Evolutionary conservation across 2,888 invertebrate genomes (phyloP).

Genomic region (Caenorhabditis uteleia): DNA sequence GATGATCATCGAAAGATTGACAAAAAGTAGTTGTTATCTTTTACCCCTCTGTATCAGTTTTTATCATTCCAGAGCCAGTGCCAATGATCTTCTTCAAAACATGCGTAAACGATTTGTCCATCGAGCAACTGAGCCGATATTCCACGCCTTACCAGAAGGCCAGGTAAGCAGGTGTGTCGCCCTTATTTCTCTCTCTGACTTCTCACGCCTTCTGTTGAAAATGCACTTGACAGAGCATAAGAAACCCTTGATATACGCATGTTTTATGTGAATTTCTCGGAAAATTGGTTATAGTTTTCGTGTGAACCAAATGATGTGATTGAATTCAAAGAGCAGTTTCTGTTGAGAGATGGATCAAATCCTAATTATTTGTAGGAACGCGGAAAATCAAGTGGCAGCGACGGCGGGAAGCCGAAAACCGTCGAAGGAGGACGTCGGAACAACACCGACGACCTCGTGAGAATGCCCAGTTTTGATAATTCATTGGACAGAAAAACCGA

Average conservation of each 20-base stretch:
- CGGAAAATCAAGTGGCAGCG: slow-evolving; percentile 3
- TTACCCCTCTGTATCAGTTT: neutral
- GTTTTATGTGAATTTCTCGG: too few species aligned
- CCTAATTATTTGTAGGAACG: too few species aligned
- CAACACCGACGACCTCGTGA: slow-evolving; percentile 21
- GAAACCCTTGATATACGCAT: too few species aligned
- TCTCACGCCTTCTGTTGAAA: too few species aligned
- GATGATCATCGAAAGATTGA: slow-evolving; percentile 35
- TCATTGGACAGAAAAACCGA: slow-evolving; percentile 32
- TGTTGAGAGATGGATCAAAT: too few species aligned
- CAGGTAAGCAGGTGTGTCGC: slow-evolving; percentile 45
- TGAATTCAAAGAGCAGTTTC: too few species aligned
- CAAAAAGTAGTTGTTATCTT: slow-evolving; percentile 22
- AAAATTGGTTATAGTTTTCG: too few species aligned
- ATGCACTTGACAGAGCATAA: too few species aligned
- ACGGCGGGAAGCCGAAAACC: slow-evolving; percentile 20
- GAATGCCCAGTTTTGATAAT: slow-evolving; percentile 26
- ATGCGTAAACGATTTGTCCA: slow-evolving; percentile 50
- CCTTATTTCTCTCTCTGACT: neutral
- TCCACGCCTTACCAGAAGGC: slow-evolving; percentile 39
- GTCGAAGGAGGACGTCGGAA: slow-evolving; percentile 13
- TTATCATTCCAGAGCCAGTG: slow-evolving; percentile 26
- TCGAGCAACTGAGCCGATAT: slow-evolving; percentile 51
- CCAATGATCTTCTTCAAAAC: slow-evolving; percentile 41
- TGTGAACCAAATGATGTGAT: too few species aligned